Evolutionary conservation across 2,113 vertebrate genomes (phyloP), one percentile per base, ranked within the genome.

Genomic region (Recurvirostra avosetta): DNA sequence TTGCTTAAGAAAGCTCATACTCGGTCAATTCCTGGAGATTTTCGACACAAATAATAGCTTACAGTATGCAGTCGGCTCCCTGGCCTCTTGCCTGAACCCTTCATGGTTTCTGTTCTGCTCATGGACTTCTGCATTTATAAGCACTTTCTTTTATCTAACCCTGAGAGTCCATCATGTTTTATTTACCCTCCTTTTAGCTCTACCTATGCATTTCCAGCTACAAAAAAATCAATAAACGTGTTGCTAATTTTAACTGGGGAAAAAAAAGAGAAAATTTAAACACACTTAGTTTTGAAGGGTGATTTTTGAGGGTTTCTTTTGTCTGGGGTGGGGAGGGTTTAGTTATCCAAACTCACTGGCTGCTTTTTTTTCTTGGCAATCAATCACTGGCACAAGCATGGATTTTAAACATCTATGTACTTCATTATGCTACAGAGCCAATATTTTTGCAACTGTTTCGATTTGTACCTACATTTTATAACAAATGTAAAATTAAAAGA

Each of bases 141-240:
- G 65, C 84, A 83, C n/a, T 94, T 96, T 91, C 81, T 87, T 95
- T 94, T 73, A 67, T 79, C 88, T 68, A 66, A 47, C 56, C 76
- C 87, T 84, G 74, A 56, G 86, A 92, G 53, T 68, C 86, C 78
- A 71, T 92, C 78, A 89, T 94, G 91, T 87, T 97, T 97, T 95
- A 96, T 94, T 94, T 96, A 93, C 85, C 77, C 70, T 90, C 87
- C 84, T 88, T 96, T 95, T 94, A 95, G 80, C 62, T 86, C 61
- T 92, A 59, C 40, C 65, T 91, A 45, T 83, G 61, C 56, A 15
- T 92, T 92, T 95, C 82, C 53, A 92, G 65, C 83, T 85, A 36
- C 26, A 30, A 26, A n/a, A 30, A 92, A 94, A 94, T 94, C 87
- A 18, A 96, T 95, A 53, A 45, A 34, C 0, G 0, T 0, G 1